Conservation (phyloP, 2,888 invertebrate species). For the Falcaria lacertinaria region DNA sequence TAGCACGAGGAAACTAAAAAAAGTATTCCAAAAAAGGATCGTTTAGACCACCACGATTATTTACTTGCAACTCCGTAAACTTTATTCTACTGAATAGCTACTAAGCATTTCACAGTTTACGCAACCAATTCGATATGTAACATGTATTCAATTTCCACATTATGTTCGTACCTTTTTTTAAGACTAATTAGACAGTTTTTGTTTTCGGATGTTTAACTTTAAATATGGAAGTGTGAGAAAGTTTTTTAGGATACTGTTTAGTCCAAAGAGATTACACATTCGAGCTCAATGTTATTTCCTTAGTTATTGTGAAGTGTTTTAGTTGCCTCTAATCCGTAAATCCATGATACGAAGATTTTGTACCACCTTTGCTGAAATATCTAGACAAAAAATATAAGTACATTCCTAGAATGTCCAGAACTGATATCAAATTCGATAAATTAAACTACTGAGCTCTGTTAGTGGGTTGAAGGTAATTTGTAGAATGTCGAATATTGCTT, state of each 20-base stretch:
- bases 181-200: conserved; percentile 39
- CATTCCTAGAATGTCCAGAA: no score
- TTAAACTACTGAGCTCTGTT: no score
- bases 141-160: conserved; percentile 42
- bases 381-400: no score
- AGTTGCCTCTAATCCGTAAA: no score
- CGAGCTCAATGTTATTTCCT: no score
- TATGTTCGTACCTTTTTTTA: conserved; percentile 40
- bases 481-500: not conserved
- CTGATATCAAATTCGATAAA: no score
- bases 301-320: no score
- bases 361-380: no score
- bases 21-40: conserved; percentile 21
- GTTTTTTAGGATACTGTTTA: conserved; percentile 20
- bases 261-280: no score
- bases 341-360: no score
- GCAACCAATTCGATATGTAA: conserved; percentile 41
- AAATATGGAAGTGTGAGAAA: conserved; percentile 51
- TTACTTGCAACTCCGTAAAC: conserved; percentile 21
- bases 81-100: conserved; percentile 36
- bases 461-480: no score
- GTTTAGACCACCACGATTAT: conserved; percentile 27
- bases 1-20: conserved; percentile 13
- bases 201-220: conserved; percentile 32
- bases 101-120: conserved; percentile 48